phyloP scores from a whole-genome alignment of 2,888 invertebrate genomes.

The Drosophila nigritarsus region DNA sequence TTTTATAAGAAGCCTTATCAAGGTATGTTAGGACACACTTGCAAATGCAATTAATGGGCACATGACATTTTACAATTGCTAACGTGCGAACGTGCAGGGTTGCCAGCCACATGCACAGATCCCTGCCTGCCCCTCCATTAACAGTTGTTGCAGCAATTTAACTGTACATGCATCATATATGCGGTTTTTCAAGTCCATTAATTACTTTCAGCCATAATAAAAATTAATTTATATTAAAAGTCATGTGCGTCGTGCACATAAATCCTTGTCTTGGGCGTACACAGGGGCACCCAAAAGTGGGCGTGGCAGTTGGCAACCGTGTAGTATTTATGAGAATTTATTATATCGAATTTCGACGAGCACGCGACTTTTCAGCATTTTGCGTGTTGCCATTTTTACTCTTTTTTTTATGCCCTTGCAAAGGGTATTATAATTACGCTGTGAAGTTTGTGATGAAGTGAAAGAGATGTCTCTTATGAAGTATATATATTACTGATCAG shows the following conservation, averaged over 20 bases:
- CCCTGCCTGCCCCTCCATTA: background rate
- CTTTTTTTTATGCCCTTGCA: background rate
- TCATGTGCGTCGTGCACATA: slow-evolving; percentile 70
- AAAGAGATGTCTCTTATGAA: background rate
- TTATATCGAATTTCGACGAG: slow-evolving; percentile 71
- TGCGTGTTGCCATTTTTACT: slow-evolving; percentile 42
- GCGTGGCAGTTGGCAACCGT: slow-evolving; percentile 30
- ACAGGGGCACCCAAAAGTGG: slow-evolving; percentile 9
- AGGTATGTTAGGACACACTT: slow-evolving; percentile 4
- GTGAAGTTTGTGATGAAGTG: background rate
- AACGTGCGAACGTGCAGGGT: slow-evolving; percentile 15
- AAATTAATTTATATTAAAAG: slow-evolving; percentile 80
- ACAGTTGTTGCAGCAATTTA: slow-evolving; percentile 54
- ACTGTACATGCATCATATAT: slow-evolving; percentile 70
- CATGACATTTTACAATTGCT: slow-evolving; percentile 4
- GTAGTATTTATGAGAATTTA: slow-evolving; percentile 74
- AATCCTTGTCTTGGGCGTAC: slow-evolving; percentile 73
- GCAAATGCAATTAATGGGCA: slow-evolving; percentile 1
- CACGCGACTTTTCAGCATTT: slow-evolving; percentile 68
- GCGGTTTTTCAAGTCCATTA: slow-evolving; percentile 73
- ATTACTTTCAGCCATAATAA: slow-evolving; percentile 79
- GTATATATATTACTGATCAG: background rate
- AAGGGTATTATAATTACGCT: background rate
- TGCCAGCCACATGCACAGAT: slow-evolving; percentile 18
- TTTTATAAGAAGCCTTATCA: background rate